Conservation (phyloP, 2,113 vertebrate species). For the Boulengerochromis microlepis region DNA sequence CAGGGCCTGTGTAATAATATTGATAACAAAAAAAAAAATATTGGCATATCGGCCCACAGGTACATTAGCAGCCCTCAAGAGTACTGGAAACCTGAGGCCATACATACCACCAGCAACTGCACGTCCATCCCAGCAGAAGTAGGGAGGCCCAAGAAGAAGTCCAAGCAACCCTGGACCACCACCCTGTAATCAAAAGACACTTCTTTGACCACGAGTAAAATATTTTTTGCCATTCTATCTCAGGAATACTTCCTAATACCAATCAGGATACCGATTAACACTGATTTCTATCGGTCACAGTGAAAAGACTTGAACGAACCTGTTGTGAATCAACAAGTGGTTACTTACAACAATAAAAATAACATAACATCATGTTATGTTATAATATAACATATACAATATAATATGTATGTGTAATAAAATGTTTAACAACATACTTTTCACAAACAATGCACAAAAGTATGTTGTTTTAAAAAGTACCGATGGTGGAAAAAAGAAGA, state of each 20-base stretch:
- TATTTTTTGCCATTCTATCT: not conserved
- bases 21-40: rapidly evolving
- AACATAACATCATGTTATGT: not conserved
- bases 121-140: not conserved
- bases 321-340: not conserved
- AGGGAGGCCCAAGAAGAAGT: not conserved
- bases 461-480: not conserved
- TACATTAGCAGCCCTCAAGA: not conserved
- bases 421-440: not conserved
- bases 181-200: not conserved
- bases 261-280: not conserved
- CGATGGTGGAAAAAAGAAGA: rapidly evolving
- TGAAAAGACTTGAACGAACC: not conserved
- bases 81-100: not conserved
- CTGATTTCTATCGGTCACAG: rapidly evolving
- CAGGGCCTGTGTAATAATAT: not conserved
- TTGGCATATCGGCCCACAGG: not conserved
- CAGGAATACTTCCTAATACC: not conserved
- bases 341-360: not conserved
- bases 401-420: not conserved
- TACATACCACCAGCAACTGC: not conserved
- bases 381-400: rapidly evolving
- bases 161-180: rapidly evolving
- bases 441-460: not conserved
- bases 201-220: rapidly evolving